Evolutionary conservation across 2,888 invertebrate genomes (phyloP).

Genomic region (Charanyca ferruginea): DNA sequence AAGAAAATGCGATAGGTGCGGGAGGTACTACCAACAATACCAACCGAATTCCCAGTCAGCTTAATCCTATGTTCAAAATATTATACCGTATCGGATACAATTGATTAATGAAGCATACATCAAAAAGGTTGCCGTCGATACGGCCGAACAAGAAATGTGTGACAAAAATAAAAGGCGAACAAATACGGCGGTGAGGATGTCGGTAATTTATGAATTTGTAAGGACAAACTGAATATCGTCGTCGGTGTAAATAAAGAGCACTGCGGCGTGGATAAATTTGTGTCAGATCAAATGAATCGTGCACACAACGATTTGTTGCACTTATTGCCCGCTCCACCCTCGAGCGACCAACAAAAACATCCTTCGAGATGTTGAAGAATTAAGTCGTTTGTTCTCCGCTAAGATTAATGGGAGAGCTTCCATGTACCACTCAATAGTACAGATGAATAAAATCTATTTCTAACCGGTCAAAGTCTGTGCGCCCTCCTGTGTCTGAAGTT

Average conservation of each 20-base stretch:
- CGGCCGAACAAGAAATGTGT: slow-evolving; percentile 82
- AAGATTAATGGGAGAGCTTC: slow-evolving; percentile 71
- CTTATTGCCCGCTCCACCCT: slow-evolving; percentile 80
- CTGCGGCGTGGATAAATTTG: slow-evolving; percentile 88
- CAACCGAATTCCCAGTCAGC: slow-evolving; percentile 21
- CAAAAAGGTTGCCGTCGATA: slow-evolving; percentile 85
- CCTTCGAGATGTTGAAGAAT: slow-evolving; percentile 70
- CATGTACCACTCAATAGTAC: slow-evolving; percentile 55
- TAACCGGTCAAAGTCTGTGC: slow-evolving; percentile 50
- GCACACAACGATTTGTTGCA: slow-evolving; percentile 85
- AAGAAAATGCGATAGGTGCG: neutral
- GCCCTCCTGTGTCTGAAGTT: slow-evolving; percentile 25
- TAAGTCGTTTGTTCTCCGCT: slow-evolving; percentile 73
- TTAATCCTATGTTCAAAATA: slow-evolving; percentile 49
- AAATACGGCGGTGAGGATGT: slow-evolving; percentile 86
- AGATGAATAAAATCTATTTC: slow-evolving; percentile 62
- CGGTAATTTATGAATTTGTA: slow-evolving; percentile 91
- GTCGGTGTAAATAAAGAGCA: slow-evolving; percentile 88
- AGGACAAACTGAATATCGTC: slow-evolving; percentile 88
- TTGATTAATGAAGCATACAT: slow-evolving; percentile 80
- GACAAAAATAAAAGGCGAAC: slow-evolving; percentile 86
- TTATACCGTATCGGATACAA: slow-evolving; percentile 66
- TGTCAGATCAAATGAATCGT: slow-evolving; percentile 91
- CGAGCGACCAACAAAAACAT: slow-evolving; percentile 71
- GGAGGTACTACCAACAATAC: slow-evolving; percentile 1